These are phyloP conservation scores for Odontomyia ornata DNA, from an alignment of 2,888 invertebrate genomes.

Conservation along the genomic window DNA sequence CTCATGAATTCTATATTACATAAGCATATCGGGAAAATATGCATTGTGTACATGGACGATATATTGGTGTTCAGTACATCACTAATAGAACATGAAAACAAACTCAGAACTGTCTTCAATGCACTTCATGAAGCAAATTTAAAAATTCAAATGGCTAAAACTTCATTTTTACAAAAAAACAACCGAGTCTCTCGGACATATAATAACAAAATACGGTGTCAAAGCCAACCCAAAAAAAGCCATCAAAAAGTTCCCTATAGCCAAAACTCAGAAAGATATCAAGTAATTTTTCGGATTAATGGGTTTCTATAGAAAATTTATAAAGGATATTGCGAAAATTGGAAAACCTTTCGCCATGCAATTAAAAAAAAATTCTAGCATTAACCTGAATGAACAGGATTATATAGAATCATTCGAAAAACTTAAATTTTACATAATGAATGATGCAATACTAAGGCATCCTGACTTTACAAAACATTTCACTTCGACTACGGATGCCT, in stretches of 20 bases:
- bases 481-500: not conserved
- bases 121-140: constrained; percentile 48
- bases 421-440: not conserved
- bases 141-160: constrained; percentile 53
- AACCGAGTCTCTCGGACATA: constrained; percentile 55
- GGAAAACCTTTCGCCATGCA: not conserved
- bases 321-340: not conserved
- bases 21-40: constrained; percentile 50
- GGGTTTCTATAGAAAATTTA: not conserved
- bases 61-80: constrained; percentile 52
- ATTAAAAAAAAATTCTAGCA: not conserved
- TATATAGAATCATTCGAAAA: not conserved
- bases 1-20: constrained; percentile 52
- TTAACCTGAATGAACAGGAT: not conserved
- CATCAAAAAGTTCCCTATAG: constrained; percentile 52
- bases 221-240: constrained; percentile 54
- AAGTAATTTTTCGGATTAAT: constrained; percentile 48
- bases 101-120: not conserved
- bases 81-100: constrained; percentile 45
- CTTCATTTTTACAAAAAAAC: constrained; percentile 52
- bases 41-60: constrained; percentile 49
- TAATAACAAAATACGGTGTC: constrained; percentile 54
- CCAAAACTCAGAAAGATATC: constrained; percentile 52
- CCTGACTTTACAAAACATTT: not conserved
- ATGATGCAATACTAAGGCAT: not conserved